Conservation (phyloP, 2,797 vertebrate species). For the Lagorchestes hirsutus region DNA sequence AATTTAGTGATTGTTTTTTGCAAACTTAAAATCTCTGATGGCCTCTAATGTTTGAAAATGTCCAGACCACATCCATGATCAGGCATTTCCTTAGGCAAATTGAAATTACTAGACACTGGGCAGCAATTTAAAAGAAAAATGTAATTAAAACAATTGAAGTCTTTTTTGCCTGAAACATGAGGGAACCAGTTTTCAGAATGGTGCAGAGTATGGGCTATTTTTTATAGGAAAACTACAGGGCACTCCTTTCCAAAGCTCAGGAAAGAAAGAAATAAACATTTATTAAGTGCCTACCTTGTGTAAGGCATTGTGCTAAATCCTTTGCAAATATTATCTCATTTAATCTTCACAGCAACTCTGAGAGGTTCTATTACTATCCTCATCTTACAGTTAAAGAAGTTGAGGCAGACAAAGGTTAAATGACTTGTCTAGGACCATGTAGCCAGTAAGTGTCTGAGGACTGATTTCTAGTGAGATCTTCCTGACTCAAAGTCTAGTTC, state of each 20-base stretch:
- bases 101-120: neutral
- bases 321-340: neutral
- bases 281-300: neutral
- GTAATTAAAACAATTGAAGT: neutral
- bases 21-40: neutral
- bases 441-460: neutral
- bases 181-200: neutral
- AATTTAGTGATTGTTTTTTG: constrained; percentile 24
- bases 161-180: neutral
- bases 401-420: neutral
- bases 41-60: neutral
- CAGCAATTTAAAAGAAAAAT: neutral
- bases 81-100: neutral
- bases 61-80: neutral
- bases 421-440: neutral
- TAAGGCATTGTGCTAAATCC: neutral
- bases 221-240: neutral
- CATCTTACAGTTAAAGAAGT: neutral
- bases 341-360: neutral
- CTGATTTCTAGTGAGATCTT: neutral
- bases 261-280: neutral
- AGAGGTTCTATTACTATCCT: neutral
- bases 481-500: neutral
- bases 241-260: neutral
- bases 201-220: neutral